Conservation (phyloP, 2,797 vertebrate genomes). For the Periophthalmus magnuspinnatus region DNA sequence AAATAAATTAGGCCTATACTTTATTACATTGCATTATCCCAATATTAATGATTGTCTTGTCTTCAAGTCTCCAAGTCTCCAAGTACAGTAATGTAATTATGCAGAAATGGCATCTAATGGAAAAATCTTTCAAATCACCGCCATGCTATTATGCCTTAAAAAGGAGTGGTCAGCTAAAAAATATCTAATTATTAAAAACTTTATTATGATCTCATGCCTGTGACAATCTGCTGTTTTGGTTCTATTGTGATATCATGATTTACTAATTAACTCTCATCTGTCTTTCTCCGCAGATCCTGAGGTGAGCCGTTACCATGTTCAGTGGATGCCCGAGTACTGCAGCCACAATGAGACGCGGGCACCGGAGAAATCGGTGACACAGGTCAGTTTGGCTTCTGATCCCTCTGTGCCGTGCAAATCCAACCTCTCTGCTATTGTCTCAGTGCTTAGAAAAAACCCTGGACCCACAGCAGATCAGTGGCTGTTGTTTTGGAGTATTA, state of each 20-base stretch:
- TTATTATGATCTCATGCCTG: too few species aligned
- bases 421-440: conserved; percentile 56
- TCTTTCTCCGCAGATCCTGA: conserved; percentile 70
- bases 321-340: conserved; percentile 89
- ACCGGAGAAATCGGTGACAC: conserved; percentile 82
- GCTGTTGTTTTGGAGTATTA: conserved; percentile 68
- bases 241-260: too few species aligned
- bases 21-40: neutral
- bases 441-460: conserved; percentile 39
- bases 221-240: too few species aligned
- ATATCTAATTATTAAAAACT: too few species aligned
- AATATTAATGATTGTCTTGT: neutral
- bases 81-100: too few species aligned
- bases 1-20: neutral
- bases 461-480: conserved; percentile 50
- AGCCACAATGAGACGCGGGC: conserved; percentile 83
- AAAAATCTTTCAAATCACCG: too few species aligned
- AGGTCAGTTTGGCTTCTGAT: conserved; percentile 74
- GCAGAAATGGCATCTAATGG: too few species aligned
- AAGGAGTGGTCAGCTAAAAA: too few species aligned
- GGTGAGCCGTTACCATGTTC: conserved; percentile 84
- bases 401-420: conserved; percentile 52
- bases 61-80: too few species aligned
- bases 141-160: too few species aligned
- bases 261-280: conserved; percentile 15